These are phyloP conservation scores for Amblyteles armatorius DNA, from an alignment of 2,888 invertebrate genomes.

Conservation along the genomic window DNA sequence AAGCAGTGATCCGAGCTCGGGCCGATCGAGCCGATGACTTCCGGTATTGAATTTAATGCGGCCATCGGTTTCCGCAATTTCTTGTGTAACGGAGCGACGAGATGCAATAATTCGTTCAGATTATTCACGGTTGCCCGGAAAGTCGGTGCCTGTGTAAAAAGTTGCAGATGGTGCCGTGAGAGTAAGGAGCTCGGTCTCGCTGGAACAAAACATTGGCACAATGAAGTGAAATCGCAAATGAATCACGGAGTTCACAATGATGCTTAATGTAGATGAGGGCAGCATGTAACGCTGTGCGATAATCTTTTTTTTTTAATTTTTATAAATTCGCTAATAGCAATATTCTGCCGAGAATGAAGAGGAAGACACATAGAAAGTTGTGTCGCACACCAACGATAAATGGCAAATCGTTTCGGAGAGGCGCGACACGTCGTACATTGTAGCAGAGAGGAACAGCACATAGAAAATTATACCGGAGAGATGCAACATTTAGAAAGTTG, in stretches of 20 bases:
- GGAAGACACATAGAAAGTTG: neutral
- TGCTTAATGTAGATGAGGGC: neutral
- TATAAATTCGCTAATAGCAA: neutral
- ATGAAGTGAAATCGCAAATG: slow-evolving; percentile 10
- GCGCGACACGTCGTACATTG: too few relatives aligned
- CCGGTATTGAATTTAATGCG: slow-evolving; percentile 35
- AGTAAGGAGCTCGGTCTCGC: neutral
- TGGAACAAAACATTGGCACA: slow-evolving; percentile 15
- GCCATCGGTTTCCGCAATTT: slow-evolving; percentile 39
- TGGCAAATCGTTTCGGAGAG: too few relatives aligned
- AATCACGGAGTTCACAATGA: neutral
- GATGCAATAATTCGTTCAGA: slow-evolving; percentile 22
- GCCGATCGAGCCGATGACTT: slow-evolving; percentile 27
- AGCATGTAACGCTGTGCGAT: neutral
- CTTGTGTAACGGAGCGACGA: slow-evolving; percentile 12
- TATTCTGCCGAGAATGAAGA: neutral
- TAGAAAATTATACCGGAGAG: too few relatives aligned
- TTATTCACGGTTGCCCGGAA: slow-evolving; percentile 21
- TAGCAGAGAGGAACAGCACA: too few relatives aligned
- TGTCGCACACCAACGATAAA: neutral
- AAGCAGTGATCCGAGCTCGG: slow-evolving; percentile 43
- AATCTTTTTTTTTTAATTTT: neutral
- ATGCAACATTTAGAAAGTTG: too few relatives aligned
- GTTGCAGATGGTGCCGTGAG: neutral
- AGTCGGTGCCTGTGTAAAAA: neutral